Conservation (phyloP, 2,113 vertebrate species). For the Tringa solitaria region DNA sequence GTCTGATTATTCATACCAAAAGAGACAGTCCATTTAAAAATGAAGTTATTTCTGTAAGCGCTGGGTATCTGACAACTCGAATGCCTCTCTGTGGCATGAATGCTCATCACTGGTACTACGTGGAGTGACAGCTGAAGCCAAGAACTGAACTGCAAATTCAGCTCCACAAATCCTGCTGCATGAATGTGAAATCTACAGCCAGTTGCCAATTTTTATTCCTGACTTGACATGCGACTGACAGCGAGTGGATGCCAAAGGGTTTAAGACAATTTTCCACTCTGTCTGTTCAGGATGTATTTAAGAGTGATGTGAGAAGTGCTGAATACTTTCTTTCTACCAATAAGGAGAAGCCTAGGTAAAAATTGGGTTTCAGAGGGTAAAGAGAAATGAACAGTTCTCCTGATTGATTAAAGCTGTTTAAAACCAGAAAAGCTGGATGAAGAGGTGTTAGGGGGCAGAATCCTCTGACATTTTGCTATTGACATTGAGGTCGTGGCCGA, state of each 20-base stretch:
- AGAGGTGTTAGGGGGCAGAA: background rate
- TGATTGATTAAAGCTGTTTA: background rate
- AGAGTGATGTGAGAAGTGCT: background rate
- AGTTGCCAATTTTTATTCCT: slow-evolving; percentile 57
- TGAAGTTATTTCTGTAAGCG: slow-evolving; percentile 52
- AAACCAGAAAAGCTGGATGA: background rate
- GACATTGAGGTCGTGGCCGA: background rate
- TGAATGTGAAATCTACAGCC: slow-evolving; percentile 37
- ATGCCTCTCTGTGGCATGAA: background rate
- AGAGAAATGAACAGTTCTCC: background rate
- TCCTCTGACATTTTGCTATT: background rate
- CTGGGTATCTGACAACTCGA: slow-evolving; percentile 40
- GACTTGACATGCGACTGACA: slow-evolving; percentile 49
- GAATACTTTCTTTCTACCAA: background rate
- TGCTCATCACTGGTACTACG: slow-evolving; percentile 1
- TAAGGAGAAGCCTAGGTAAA: background rate
- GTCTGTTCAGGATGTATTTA: slow-evolving; percentile 33
- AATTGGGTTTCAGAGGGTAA: background rate
- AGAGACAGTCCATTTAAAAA: slow-evolving; percentile 47
- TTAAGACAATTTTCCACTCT: slow-evolving; percentile 60
- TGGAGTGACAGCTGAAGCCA: slow-evolving; percentile 38
- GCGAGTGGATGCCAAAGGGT: slow-evolving; percentile 53
- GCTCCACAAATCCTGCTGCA: slow-evolving; percentile 45
- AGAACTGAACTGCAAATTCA: slow-evolving; percentile 44
- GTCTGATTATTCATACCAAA: slow-evolving; percentile 26